phyloP scores from a whole-genome alignment of 2,888 invertebrate genomes.

The Danaus chrysippus region DNA sequence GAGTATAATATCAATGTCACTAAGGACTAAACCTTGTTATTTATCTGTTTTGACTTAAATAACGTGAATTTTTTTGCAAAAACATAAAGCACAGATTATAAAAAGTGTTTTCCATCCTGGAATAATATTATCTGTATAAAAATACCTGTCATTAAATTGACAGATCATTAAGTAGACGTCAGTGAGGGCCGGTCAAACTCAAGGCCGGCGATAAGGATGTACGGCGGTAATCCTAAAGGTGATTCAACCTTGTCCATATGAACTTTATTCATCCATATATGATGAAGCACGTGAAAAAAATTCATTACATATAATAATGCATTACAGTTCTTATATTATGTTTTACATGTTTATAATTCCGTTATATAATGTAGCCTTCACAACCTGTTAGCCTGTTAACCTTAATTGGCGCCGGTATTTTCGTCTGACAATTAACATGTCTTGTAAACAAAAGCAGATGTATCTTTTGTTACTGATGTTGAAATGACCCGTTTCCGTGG shows the following conservation, averaged over 20 bases:
- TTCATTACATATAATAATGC: not conserved
- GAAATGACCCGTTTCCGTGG: constrained; percentile 15
- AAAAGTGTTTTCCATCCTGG: too few species aligned
- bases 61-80: too few species aligned
- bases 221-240: constrained; percentile 15
- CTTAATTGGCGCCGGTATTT: constrained; percentile 33
- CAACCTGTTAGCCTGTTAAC: constrained; percentile 35
- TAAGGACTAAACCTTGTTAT: too few species aligned
- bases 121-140: too few species aligned
- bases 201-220: constrained; percentile 24
- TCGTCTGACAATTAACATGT: constrained; percentile 21
- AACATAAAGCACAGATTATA: too few species aligned
- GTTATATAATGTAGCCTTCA: constrained; percentile 34
- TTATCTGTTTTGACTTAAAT: too few species aligned
- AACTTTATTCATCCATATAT: constrained; percentile 40
- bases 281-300: constrained; percentile 35
- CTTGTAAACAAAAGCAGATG: constrained; percentile 23
- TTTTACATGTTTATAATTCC: constrained; percentile 11
- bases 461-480: constrained; percentile 21
- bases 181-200: constrained; percentile 19
- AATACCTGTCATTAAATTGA: not conserved
- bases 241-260: constrained; percentile 44
- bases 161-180: constrained; percentile 20
- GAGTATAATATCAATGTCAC: too few species aligned
- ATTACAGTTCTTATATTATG: not conserved